phyloP scores from a whole-genome alignment of 2,113 vertebrate genomes.

The Alligator sinensis region DNA sequence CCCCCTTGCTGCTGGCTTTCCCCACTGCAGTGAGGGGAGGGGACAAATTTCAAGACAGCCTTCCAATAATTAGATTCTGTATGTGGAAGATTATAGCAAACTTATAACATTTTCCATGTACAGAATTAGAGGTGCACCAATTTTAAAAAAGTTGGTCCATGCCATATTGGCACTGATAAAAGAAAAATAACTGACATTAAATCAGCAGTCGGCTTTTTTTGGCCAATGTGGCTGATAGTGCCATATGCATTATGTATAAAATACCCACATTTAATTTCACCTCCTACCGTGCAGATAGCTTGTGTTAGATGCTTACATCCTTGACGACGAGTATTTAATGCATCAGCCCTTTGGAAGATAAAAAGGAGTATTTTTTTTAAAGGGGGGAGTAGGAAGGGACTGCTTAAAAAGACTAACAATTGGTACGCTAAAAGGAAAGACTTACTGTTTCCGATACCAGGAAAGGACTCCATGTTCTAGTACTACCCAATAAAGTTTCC shows the following conservation, averaged over 20 bases:
- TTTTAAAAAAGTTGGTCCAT: neutral
- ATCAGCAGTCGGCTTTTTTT: no score
- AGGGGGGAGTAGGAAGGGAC: neutral
- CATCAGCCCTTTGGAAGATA: constrained; percentile 87
- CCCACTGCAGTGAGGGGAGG: no score
- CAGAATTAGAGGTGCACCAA: neutral
- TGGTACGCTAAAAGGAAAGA: constrained; percentile 31
- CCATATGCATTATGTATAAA: neutral
- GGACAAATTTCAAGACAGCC: no score
- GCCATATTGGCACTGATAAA: neutral
- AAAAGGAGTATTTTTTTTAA: neutral
- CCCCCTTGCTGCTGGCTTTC: no score
- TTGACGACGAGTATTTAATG: constrained; percentile 83
- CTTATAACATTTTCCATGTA: neutral
- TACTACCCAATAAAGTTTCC: constrained; percentile 91
- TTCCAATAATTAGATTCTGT: no score
- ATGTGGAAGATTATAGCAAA: neutral
- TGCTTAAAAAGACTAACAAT: neutral
- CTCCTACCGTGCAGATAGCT: constrained; percentile 90
- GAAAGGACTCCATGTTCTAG: constrained; percentile 91
- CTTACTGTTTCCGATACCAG: constrained; percentile 93
- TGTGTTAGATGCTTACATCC: constrained; percentile 94
- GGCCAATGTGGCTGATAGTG: neutral
- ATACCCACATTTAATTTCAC: neutral
- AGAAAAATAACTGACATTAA: no score